phyloP scores from a whole-genome alignment of 2,888 invertebrate genomes.

The Xestia ashworthii region DNA sequence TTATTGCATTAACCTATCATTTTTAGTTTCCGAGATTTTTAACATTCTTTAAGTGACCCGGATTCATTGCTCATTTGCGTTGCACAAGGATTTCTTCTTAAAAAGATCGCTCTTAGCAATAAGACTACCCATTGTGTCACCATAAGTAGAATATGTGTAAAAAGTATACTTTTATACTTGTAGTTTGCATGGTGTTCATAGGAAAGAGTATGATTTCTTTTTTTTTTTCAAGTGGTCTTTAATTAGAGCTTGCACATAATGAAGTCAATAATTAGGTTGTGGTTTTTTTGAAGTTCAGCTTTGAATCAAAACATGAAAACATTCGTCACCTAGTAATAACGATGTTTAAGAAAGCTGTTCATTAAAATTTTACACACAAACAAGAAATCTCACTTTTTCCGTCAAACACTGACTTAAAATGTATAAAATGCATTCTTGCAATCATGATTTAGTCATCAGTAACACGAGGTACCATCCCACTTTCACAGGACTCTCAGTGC shows the following conservation, averaged over 20 bases:
- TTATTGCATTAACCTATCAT: too few relatives aligned
- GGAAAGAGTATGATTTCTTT: not conserved
- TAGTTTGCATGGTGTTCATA: not conserved
- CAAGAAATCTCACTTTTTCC: not conserved
- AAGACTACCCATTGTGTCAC: not conserved
- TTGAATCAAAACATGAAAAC: not conserved
- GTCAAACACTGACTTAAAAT: not conserved
- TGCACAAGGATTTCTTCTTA: not conserved
- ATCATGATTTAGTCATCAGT: not conserved
- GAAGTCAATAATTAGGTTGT: not conserved
- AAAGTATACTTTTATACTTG: not conserved
- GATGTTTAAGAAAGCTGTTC: not conserved
- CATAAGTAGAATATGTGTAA: not conserved
- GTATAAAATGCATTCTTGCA: not conserved
- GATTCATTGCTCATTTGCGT: too few relatives aligned
- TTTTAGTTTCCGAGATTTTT: too few relatives aligned
- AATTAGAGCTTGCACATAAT: not conserved
- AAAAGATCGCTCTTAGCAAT: not conserved
- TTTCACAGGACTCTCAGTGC: constrained; percentile 86
- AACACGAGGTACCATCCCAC: not conserved
- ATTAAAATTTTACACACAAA: not conserved
- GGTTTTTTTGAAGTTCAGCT: not conserved
- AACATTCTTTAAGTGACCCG: too few relatives aligned
- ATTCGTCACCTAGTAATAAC: too few relatives aligned
- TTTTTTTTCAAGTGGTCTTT: not conserved